phyloP scores from a whole-genome alignment of 1,140 invertebrate species.

The Aphaenogaster rudis region DNA sequence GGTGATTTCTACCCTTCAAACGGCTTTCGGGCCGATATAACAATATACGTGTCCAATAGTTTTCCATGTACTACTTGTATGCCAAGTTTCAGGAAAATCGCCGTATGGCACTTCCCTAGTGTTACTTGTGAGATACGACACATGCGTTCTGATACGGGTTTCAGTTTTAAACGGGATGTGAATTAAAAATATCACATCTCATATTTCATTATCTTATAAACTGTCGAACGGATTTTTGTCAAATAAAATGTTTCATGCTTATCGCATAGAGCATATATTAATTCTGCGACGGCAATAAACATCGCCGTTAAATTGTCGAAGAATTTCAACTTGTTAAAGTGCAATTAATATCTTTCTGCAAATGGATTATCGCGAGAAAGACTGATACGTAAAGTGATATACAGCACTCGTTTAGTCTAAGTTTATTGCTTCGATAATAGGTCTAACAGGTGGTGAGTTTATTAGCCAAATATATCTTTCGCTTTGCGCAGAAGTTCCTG shows the following conservation, averaged over 20 bases:
- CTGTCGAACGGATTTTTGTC: background rate
- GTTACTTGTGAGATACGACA: background rate
- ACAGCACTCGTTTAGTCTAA: slow-evolving; percentile 5
- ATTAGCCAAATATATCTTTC: slow-evolving; percentile 51
- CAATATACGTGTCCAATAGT: too few relatives aligned
- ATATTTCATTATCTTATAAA: background rate
- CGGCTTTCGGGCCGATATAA: too few relatives aligned
- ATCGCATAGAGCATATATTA: background rate
- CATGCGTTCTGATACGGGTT: background rate
- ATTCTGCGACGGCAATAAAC: background rate
- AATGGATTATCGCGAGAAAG: slow-evolving; percentile 14
- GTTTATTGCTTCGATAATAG: slow-evolving; percentile 30
- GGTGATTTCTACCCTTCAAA: too few relatives aligned
- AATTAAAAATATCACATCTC: background rate
- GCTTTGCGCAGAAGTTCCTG: slow-evolving; percentile 29
- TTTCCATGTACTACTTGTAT: too few relatives aligned
- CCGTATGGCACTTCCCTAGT: too few relatives aligned
- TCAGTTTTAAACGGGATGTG: background rate
- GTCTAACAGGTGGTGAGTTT: slow-evolving; percentile 43
- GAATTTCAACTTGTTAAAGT: slow-evolving; percentile 4
- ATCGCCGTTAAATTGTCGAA: background rate
- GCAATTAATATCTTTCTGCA: slow-evolving; percentile 4
- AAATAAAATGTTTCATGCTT: slow-evolving; percentile 5
- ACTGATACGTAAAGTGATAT: slow-evolving; percentile 16
- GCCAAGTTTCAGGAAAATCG: too few relatives aligned